Base-by-base conservation (phyloP, 2,113 vertebrate species). In the Lipotes vexillifer region DNA sequence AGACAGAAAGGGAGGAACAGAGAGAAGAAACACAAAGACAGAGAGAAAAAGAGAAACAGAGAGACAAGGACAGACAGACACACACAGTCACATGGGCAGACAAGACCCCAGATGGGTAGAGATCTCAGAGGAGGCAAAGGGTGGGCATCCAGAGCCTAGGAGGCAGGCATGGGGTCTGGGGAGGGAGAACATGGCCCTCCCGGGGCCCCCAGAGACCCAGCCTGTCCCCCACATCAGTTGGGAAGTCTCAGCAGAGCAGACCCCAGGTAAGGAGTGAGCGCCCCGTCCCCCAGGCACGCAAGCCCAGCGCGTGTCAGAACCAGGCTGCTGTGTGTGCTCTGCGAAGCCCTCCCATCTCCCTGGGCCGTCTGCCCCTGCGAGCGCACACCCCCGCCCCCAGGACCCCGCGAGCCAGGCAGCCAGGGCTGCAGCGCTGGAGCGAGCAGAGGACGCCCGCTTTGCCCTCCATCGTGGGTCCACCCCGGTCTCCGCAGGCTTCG, bases 401-500 rank as follows among this genome's bases (percentile, higher is more conserved):
- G 83, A 49, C 75, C 88, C 86, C 4, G 8, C 12, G 36, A 63
- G 61, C 65, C 17, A 3, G 85, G 90, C 78, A 61, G 65, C 81
- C 89, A 27, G 84, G 93, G 96, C 83, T 7, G 29, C 83, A 18
- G 77, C 38, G 2, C 38, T 1, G 66, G 61, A 88, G 71, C 21
- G 0, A 55, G 90, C 66, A 3, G 71, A 93, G 14, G 95, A 93
- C 31, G 10, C 49, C 84, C 15, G 0, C 46, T 8, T 44, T 72
- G 57, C 91, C 81, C 59, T 83, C 89, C 91, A 31, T 38, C 15
- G 61, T 63, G 71, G n/a, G 33, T 6, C 93, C 61, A 0, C 44
- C 90, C 81, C 57, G 52, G 8, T 97, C 80, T 93, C 95, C 85
- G 0, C 98, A 99, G 99, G 99, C 93, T 99, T 99, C 97, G 99